Percentiles rank a stretch among this genome's conserved stretches.
Evolutionary conservation across 1,140 invertebrate species (phyloP).

Genomic region (Cataglyphis hispanica): DNA sequence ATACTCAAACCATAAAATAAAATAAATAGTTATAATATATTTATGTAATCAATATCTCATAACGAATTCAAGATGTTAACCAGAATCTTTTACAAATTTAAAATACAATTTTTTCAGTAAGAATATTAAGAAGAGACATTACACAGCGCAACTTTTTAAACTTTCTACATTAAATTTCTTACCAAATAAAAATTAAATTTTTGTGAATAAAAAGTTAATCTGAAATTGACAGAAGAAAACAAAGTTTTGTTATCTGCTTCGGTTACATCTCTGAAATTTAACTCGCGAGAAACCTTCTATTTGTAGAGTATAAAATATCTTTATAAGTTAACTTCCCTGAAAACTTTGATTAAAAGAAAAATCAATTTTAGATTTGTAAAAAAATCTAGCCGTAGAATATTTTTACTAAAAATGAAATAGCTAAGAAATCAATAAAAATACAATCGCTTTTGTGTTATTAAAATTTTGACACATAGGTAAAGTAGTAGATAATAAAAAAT

Average conservation of each 20-base stretch:
- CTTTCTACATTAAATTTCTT: conserved; percentile 27
- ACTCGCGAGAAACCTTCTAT: background rate
- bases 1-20: background rate
- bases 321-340: background rate
- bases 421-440: background rate
- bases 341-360: background rate
- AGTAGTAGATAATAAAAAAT: background rate
- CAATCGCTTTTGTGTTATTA: background rate
- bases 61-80: background rate
- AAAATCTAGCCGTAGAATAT: background rate
- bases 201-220: background rate
- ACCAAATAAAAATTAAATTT: conserved; percentile 16
- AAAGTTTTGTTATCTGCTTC: conserved; percentile 9
- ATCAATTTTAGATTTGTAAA: conserved; percentile 6
- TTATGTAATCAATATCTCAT: background rate
- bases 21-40: background rate
- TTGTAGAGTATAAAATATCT: conserved; percentile 7
- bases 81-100: background rate
- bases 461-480: background rate
- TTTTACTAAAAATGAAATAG: background rate
- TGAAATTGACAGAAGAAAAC: background rate
- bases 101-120: conserved; percentile 16
- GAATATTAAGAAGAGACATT: conserved; percentile 6
- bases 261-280: background rate
- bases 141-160: background rate